phyloP scores from a whole-genome alignment of 2,113 vertebrate genomes.

The Tetrax tetrax region DNA sequence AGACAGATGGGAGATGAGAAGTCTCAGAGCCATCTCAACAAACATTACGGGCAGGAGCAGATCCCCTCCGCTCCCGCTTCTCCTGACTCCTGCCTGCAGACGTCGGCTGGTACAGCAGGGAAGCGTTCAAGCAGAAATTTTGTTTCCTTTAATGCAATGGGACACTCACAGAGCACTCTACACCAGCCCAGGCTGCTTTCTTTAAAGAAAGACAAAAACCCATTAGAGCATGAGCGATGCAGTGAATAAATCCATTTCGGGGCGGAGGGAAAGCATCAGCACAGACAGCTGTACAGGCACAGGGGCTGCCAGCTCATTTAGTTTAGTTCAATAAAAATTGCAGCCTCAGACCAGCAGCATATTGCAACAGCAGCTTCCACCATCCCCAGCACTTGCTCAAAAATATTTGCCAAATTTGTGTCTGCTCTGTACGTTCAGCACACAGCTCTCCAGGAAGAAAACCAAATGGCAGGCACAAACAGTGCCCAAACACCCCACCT shows the following conservation, averaged over 20 bases:
- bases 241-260: background rate
- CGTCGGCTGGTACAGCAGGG: background rate
- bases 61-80: rapidly evolving
- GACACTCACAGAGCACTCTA: background rate
- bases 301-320: background rate
- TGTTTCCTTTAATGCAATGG: background rate
- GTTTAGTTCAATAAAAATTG: background rate
- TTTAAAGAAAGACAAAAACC: background rate
- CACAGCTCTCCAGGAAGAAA: background rate
- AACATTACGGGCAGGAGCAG: background rate
- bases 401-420: background rate
- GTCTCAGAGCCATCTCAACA: background rate
- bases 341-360: background rate
- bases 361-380: background rate
- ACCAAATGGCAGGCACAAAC: background rate
- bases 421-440: background rate
- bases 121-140: background rate
- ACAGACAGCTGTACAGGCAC: background rate
- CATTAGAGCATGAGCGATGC: background rate
- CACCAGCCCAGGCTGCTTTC: background rate
- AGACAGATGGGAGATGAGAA: background rate
- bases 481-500: background rate
- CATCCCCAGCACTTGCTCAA: background rate
- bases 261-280: background rate
- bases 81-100: background rate